Conservation (phyloP, 2,888 invertebrate species). For the Listrodromus nycthemerus region DNA sequence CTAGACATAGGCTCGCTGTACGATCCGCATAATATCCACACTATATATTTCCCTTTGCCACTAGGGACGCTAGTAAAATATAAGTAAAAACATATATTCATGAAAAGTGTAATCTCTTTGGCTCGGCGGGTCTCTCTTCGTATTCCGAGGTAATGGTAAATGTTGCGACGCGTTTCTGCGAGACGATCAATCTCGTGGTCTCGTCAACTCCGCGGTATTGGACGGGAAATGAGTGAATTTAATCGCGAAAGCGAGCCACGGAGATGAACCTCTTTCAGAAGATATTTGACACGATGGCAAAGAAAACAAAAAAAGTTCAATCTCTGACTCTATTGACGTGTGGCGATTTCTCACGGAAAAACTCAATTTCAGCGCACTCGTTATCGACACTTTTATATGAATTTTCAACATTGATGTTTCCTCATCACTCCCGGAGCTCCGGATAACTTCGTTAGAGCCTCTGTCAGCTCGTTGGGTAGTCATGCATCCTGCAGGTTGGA, state of each 20-base stretch:
- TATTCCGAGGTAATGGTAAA: slow-evolving; percentile 20
- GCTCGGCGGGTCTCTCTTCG: not conserved
- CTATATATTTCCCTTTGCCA: slow-evolving; percentile 19
- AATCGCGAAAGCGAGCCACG: slow-evolving; percentile 17
- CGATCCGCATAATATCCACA: not conserved
- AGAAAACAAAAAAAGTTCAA: not conserved
- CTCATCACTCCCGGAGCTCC: not conserved
- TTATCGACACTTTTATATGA: slow-evolving; percentile 40
- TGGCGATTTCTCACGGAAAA: slow-evolving; percentile 11
- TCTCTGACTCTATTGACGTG: not conserved
- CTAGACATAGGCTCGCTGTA: not conserved
- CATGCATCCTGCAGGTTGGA: not conserved
- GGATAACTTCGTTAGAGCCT: slow-evolving; percentile 27
- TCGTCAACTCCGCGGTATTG: slow-evolving; percentile 29
- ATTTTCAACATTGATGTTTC: slow-evolving; percentile 11
- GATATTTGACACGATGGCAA: slow-evolving; percentile 3
- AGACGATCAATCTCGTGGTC: not conserved
- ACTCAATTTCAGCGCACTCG: not conserved
- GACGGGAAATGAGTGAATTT: slow-evolving; percentile 17
- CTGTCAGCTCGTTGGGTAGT: not conserved
- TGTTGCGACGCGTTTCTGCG: slow-evolving; percentile 2
- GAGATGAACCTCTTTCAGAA: slow-evolving; percentile 12
- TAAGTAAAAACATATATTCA: slow-evolving; percentile 32
- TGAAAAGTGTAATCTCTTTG: slow-evolving; percentile 53
- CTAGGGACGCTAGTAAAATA: not conserved